Percentiles rank a stretch among this genome's conserved stretches.
Conservation (phyloP, 2,113 vertebrate genomes). For the Cnemophilus loriae region DNA sequence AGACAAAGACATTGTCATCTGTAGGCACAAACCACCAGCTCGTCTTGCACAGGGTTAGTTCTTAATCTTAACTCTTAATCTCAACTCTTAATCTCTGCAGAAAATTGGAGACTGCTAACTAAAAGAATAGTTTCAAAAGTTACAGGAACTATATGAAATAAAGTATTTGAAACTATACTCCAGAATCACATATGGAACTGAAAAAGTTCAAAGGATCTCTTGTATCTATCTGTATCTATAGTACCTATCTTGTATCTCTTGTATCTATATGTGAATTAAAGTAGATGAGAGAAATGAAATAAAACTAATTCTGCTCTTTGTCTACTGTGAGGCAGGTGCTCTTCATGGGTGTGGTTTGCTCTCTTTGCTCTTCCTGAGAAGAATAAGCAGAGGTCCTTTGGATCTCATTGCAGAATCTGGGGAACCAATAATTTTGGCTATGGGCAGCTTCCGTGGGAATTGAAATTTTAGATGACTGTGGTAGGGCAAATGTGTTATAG, state of each 20-base stretch:
- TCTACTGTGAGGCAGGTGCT: background rate
- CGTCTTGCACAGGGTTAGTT: background rate
- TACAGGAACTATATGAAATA: background rate
- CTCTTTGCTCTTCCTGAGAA: background rate
- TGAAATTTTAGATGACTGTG: background rate
- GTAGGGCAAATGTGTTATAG: background rate
- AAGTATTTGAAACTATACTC: background rate
- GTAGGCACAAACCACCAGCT: background rate
- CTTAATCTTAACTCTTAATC: background rate
- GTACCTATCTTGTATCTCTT: background rate
- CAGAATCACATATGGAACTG: background rate
- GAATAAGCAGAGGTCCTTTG: background rate
- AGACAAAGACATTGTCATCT: background rate
- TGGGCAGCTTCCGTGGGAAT: background rate
- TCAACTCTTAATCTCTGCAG: background rate
- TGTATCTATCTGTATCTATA: background rate
- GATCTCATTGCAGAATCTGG: background rate
- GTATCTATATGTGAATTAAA: background rate
- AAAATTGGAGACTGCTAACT: background rate
- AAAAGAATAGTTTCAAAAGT: background rate
- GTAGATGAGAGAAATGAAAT: background rate
- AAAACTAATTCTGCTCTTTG: background rate
- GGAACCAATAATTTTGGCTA: background rate
- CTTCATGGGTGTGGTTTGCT: background rate
- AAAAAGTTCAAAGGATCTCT: background rate